Evolutionary conservation across 2,888 invertebrate genomes (phyloP).

Genomic region (Pristionchus entomophagus): DNA sequence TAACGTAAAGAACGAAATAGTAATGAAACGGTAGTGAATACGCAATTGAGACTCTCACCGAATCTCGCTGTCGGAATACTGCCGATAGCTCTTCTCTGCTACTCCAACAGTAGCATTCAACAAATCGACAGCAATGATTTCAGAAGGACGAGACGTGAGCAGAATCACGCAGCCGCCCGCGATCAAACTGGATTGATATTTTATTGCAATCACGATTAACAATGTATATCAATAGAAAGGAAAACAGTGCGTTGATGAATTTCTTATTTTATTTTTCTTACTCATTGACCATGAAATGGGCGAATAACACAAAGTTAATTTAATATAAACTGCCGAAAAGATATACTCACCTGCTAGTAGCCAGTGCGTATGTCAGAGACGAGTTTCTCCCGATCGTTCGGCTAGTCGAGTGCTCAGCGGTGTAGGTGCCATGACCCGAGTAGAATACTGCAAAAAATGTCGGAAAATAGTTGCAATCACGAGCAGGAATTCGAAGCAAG

Average conservation of each 20-base stretch:
- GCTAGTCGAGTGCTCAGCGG: slow-evolving; percentile 58
- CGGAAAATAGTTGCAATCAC: too few species aligned
- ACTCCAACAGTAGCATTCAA: not conserved
- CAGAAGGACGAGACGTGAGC: not conserved
- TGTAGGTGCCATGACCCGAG: slow-evolving; percentile 57
- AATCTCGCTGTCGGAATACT: not conserved
- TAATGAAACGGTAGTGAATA: too few species aligned
- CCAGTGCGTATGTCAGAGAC: slow-evolving; percentile 56
- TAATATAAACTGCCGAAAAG: not conserved
- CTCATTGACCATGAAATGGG: too few species aligned
- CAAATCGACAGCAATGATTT: not conserved
- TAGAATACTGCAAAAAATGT: slow-evolving; percentile 59
- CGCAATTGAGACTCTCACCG: not conserved
- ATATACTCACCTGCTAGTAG: slow-evolving; percentile 52
- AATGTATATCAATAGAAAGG: too few species aligned
- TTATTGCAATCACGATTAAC: too few species aligned
- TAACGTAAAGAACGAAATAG: too few species aligned
- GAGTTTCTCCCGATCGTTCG: slow-evolving; percentile 57
- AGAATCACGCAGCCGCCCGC: not conserved
- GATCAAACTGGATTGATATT: not conserved
- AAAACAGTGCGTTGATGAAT: too few species aligned
- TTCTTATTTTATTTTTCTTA: too few species aligned
- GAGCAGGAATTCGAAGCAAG: too few species aligned
- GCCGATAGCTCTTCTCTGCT: not conserved
- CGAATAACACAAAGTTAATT: not conserved